Evolutionary conservation across 1,140 invertebrate genomes (phyloP).

Genomic region (Drosophila bifasciata): DNA sequence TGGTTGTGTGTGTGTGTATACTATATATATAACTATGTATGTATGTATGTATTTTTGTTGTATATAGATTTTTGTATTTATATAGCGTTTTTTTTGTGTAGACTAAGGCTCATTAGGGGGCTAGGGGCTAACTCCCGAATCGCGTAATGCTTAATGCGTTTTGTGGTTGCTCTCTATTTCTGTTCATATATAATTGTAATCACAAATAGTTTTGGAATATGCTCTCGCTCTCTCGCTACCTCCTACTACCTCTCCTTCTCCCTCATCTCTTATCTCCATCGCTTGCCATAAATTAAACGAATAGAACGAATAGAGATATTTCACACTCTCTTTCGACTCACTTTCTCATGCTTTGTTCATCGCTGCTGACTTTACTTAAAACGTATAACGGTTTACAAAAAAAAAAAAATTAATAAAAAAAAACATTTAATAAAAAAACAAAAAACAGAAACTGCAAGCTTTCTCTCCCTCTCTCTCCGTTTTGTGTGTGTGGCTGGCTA

Average conservation of each 20-base stretch:
- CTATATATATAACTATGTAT: constrained; percentile 26
- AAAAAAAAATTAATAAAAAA: constrained; percentile 17
- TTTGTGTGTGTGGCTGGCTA: constrained; percentile 11
- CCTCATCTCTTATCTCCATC: not conserved
- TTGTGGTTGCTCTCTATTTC: constrained; percentile 64
- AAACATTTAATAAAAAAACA: constrained; percentile 43
- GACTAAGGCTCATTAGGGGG: constrained; percentile 35
- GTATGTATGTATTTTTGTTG: constrained; percentile 21
- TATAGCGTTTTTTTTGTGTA: constrained; percentile 40
- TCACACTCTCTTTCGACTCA: constrained; percentile 21
- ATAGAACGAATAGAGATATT: constrained; percentile 22
- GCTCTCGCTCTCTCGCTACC: constrained; percentile 46
- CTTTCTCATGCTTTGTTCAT: constrained; percentile 55
- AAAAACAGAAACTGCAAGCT: constrained; percentile 21
- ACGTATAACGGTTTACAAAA: constrained; percentile 1
- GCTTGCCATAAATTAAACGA: constrained; percentile 5
- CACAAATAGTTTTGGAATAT: constrained; percentile 82
- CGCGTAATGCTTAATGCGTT: constrained; percentile 58
- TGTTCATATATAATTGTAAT: constrained; percentile 74
- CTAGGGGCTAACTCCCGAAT: constrained; percentile 44
- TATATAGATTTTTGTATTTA: constrained; percentile 33
- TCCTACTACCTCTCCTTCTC: constrained; percentile 8
- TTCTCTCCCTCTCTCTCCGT: constrained; percentile 10
- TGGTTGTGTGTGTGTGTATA: constrained; percentile 24
- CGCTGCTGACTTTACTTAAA: constrained; percentile 48